Base-by-base conservation (phyloP, 2,888 invertebrate genomes). In the Ryuthela nishihirai region DNA sequence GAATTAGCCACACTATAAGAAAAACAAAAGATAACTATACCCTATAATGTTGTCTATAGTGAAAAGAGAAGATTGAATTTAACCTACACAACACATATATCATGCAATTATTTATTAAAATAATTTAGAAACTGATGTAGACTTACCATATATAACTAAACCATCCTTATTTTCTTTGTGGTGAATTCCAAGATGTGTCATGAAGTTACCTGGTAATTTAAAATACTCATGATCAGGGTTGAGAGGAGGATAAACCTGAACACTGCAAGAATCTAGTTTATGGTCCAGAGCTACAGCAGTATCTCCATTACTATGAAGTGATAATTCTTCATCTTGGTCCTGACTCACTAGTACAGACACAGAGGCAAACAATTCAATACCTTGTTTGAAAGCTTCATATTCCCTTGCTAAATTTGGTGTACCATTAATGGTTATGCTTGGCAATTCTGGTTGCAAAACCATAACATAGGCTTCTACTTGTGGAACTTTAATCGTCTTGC, bases 211-310 rank as follows among this genome's bases (percentile, higher is more conserved):
- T 1, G 90, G 88, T 60, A 91, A 81, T 23, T 84, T 80, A 64
- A 93, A 80, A 67, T 87, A 88, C 75, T 98, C 98, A 75, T 94
- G 91, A 76, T 95, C 94, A 6, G 94, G 91, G 79, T 95, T 92
- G 67, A 98, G 78, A 6, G 92, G 90, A 26, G 97, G 97, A 75
- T 93, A 91, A 56, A 97, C 93, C 39, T 89, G 87, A 53, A 98
- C 86, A 61, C 88, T 87, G 76, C 98, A 98, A 48, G 91, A 89
- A 75, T 97, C 95, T 69, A 97, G 75, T 73, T 86, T 84, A 72
- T 86, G 84, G 12, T 64, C 61, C 17, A 58, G 44, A 12, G 55
- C 45, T 4, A 48, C 50, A 21, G 50, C 45, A 25, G 18, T 32
- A 15, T 61, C 56, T 9, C 43, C 47, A 24, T 62, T 54, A 20